phyloP scores from a whole-genome alignment of 2,888 invertebrate species.

The Caradrina clavipalpis region DNA sequence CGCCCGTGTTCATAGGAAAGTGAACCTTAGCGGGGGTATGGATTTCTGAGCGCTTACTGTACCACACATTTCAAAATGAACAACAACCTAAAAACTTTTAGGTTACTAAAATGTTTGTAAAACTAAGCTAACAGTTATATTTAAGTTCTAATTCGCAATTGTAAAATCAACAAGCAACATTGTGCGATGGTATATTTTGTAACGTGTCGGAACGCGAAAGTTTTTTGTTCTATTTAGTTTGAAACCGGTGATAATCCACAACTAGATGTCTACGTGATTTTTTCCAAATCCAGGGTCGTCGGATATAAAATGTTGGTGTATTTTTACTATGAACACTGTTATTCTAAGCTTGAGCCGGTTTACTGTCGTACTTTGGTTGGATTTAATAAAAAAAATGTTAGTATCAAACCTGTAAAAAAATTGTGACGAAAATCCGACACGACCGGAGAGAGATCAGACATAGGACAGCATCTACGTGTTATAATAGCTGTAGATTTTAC shows the following conservation, averaged over 20 bases:
- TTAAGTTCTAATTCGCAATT: not conserved
- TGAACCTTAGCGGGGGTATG: no score
- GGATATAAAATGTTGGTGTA: not conserved
- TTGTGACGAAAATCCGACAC: no score
- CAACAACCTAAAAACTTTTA: no score
- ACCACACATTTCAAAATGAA: no score
- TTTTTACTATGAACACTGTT: slow-evolving; percentile 1
- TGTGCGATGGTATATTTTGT: not conserved
- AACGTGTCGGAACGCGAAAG: not conserved
- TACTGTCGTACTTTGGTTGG: not conserved
- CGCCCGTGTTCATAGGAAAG: no score
- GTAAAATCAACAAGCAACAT: not conserved
- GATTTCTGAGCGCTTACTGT: no score
- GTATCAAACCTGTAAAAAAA: not conserved
- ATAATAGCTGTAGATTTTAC: no score
- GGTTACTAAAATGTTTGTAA: not conserved
- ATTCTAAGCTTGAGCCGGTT: not conserved
- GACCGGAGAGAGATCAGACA: no score
- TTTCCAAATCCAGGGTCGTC: slow-evolving; percentile 13
- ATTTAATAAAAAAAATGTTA: not conserved
- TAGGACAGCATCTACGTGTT: no score
- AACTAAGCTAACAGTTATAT: not conserved
- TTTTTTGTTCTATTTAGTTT: not conserved
- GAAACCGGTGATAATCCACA: slow-evolving; percentile 8
- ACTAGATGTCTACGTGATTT: slow-evolving; percentile 33